These are phyloP conservation scores for Capromys pilorides DNA, from an alignment of 2,797 vertebrate genomes.

Conservation along the genomic window DNA sequence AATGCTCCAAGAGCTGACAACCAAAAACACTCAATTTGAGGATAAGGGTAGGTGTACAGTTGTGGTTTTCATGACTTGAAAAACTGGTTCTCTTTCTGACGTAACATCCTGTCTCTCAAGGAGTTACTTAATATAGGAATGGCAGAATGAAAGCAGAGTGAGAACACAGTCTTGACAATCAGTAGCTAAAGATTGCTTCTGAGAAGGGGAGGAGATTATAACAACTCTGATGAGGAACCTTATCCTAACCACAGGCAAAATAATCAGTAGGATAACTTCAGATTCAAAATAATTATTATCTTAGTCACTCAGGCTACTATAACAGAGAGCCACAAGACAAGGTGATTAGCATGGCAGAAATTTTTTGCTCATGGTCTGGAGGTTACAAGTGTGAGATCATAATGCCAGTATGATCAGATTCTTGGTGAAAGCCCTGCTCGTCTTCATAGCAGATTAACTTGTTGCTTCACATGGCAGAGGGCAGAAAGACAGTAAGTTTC, in stretches of 20 bases:
- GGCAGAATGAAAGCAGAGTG: not conserved
- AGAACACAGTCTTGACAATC: not conserved
- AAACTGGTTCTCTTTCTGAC: not conserved
- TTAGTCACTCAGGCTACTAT: not conserved
- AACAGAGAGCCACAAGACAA: not conserved
- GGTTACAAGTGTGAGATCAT: not conserved
- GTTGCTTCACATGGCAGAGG: not conserved
- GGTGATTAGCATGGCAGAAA: not conserved
- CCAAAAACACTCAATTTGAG: not conserved
- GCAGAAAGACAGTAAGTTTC: not conserved
- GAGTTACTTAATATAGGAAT: constrained; percentile 1
- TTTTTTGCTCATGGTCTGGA: not conserved
- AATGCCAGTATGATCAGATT: not conserved
- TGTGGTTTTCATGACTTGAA: not conserved
- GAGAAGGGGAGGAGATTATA: not conserved
- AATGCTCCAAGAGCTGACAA: not conserved
- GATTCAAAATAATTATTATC: not conserved
- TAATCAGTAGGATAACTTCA: not conserved
- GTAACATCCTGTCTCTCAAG: not conserved
- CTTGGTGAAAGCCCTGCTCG: not conserved
- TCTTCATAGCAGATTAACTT: not conserved
- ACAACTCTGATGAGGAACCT: not conserved
- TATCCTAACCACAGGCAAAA: not conserved
- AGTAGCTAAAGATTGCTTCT: not conserved
- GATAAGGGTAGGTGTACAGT: not conserved